phyloP scores from a whole-genome alignment of 1,140 invertebrate species.

The Heliothis virescens region DNA sequence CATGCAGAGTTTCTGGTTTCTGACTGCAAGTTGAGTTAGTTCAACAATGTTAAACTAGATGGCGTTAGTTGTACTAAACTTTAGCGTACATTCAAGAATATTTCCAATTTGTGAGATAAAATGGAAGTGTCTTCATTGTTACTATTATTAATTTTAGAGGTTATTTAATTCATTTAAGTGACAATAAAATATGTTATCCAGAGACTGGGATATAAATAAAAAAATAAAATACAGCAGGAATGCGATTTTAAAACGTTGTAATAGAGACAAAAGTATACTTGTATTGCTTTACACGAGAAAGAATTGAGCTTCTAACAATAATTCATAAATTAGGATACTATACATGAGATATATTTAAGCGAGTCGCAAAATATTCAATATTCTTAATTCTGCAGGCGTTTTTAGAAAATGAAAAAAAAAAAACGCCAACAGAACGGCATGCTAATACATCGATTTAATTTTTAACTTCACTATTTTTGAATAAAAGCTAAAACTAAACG shows the following conservation, averaged over 20 bases:
- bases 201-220: conserved; percentile 33
- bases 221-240: conserved; percentile 52
- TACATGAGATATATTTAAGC: conserved; percentile 34
- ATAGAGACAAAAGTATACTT: conserved; percentile 56
- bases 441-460: not conserved
- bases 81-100: not conserved
- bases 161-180: not conserved
- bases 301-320: conserved; percentile 48
- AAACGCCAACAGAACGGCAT: not conserved
- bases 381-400: not conserved
- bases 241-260: conserved; percentile 62
- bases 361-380: not conserved
- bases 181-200: not conserved
- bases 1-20: not conserved
- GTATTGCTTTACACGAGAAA: conserved; percentile 56
- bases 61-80: conserved; percentile 20
- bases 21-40: not conserved
- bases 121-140: too few species aligned
- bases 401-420: not conserved
- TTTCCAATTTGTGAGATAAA: too few species aligned
- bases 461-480: not conserved
- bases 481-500: conserved; percentile 1
- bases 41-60: conserved; percentile 10
- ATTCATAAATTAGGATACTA: conserved; percentile 2
- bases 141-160: not conserved